Conservation (phyloP, 2,797 vertebrate species). For the Acipenser transmontanus region DNA sequence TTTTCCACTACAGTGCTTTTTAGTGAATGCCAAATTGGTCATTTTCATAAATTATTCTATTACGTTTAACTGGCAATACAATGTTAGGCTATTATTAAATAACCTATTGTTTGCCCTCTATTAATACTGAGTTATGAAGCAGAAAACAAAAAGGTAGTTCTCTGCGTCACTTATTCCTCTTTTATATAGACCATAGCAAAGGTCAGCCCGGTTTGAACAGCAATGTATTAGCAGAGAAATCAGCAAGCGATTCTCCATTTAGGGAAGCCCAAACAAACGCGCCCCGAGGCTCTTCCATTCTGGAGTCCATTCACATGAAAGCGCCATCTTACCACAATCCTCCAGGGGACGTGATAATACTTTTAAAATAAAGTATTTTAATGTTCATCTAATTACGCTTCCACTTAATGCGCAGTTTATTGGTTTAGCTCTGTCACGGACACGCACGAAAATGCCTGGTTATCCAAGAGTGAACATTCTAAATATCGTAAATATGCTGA, state of each 20-base stretch:
- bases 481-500: slow-evolving; percentile 9
- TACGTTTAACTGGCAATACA: too few species aligned
- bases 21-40: background rate
- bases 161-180: slow-evolving; percentile 35
- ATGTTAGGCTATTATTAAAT: too few species aligned
- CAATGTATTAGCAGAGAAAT: slow-evolving; percentile 65
- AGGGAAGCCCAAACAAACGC: slow-evolving; percentile 67
- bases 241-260: slow-evolving; percentile 64
- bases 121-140: slow-evolving; percentile 13
- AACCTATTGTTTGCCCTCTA: background rate
- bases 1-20: background rate
- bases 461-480: slow-evolving; percentile 9
- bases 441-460: slow-evolving; percentile 4
- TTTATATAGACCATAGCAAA: slow-evolving; percentile 58
- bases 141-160: slow-evolving; percentile 45
- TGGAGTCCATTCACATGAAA: slow-evolving; percentile 40
- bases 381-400: slow-evolving; percentile 44
- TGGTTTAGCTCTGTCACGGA: slow-evolving; percentile 22
- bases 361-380: slow-evolving; percentile 54
- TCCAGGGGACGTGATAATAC: slow-evolving; percentile 46
- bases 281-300: slow-evolving; percentile 54
- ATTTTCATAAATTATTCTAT: slow-evolving; percentile 1
- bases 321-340: slow-evolving; percentile 35
- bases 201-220: slow-evolving; percentile 66
- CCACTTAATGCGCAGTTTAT: slow-evolving; percentile 15